Percentiles rank a stretch among this genome's conserved stretches.
These are phyloP conservation scores for Cranoglanis bouderius DNA, from an alignment of 2,113 vertebrate species.

Conservation along the genomic window DNA sequence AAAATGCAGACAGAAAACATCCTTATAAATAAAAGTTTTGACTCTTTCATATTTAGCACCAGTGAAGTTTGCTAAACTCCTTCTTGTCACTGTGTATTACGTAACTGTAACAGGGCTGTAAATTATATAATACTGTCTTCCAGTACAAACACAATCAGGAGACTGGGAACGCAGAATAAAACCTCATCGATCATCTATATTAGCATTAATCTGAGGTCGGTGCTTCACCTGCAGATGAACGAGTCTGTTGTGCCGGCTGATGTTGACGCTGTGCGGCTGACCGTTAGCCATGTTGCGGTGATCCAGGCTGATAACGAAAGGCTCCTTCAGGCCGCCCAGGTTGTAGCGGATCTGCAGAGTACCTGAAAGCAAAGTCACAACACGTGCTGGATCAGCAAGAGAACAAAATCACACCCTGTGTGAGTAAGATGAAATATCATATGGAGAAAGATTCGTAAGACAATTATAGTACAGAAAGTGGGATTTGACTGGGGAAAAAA, in stretches of 20 bases:
- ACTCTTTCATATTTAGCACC: not conserved
- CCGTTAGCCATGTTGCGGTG: conserved; percentile 92
- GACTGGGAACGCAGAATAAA: not conserved
- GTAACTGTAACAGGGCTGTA: not conserved
- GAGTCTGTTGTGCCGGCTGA: conserved; percentile 77
- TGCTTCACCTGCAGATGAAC: conserved; percentile 79
- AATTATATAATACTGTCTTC: not conserved
- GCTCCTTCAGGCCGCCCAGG: conserved; percentile 84
- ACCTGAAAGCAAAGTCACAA: conserved; percentile 69
- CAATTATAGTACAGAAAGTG: not conserved
- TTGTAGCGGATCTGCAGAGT: conserved; percentile 90
- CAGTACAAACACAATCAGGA: not conserved
- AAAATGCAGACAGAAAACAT: not conserved
- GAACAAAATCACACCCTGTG: not conserved
- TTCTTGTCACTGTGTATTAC: not conserved
- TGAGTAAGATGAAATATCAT: not conserved
- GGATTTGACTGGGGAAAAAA: not conserved
- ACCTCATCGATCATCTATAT: not conserved
- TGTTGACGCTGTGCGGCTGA: conserved; percentile 90
- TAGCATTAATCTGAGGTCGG: not conserved
- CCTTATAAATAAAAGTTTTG: not conserved
- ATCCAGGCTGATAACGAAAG: conserved; percentile 83
- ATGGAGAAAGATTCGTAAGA: not conserved
- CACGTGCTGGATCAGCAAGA: not conserved
- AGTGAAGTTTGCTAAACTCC: not conserved